These are phyloP conservation scores for Coptotermes formosanus DNA, from an alignment of 1,140 invertebrate species.

Conservation along the genomic window DNA sequence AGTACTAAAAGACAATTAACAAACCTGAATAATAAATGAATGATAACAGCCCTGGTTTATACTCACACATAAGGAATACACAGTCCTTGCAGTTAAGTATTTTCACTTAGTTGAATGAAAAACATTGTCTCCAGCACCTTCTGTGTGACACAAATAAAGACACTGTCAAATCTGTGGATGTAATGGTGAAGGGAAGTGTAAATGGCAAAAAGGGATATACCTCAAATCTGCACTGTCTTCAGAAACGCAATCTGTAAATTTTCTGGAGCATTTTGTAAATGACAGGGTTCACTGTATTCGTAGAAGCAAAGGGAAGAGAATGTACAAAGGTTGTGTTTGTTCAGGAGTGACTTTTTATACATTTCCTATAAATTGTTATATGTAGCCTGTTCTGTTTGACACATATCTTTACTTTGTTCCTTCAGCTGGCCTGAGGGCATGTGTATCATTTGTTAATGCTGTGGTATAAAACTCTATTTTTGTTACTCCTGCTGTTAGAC, in stretches of 20 bases:
- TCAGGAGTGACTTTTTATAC: background rate
- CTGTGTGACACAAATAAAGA: too few relatives aligned
- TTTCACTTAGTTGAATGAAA: too few relatives aligned
- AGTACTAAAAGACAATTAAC: too few relatives aligned
- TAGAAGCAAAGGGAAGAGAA: background rate
- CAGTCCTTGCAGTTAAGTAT: too few relatives aligned
- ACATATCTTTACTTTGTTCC: background rate
- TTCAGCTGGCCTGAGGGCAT: conserved; percentile 7
- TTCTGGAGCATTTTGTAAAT: background rate
- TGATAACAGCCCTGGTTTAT: too few relatives aligned
- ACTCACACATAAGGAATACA: too few relatives aligned
- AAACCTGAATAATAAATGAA: too few relatives aligned
- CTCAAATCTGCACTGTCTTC: background rate
- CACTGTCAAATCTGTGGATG: background rate
- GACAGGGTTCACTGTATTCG: background rate
- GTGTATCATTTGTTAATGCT: background rate
- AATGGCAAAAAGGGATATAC: background rate
- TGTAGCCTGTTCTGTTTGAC: background rate
- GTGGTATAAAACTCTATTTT: background rate
- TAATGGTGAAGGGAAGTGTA: background rate
- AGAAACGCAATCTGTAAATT: background rate
- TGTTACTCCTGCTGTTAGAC: background rate
- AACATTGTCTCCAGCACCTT: too few relatives aligned
- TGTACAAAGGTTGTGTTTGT: background rate
- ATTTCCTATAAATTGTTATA: background rate